Base-by-base conservation (phyloP, 2,888 invertebrate genomes). In the Sussaba pulchella region DNA sequence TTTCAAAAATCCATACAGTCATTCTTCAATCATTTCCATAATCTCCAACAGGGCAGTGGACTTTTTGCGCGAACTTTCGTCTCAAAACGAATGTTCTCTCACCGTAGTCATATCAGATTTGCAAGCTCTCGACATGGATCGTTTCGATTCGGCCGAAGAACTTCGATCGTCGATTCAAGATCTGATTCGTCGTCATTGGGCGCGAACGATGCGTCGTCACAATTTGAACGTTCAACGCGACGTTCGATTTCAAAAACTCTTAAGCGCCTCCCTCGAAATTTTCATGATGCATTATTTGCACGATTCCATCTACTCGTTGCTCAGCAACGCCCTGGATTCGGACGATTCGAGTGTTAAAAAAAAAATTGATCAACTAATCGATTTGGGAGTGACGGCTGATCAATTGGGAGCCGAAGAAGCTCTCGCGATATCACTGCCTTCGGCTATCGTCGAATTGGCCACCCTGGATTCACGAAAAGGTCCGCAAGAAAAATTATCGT, bases 391-490 rank as follows among this genome's bases (percentile, higher is more conserved):
- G 1, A 90, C 92, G 21, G 91, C 92, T 1, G 92, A 92, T 83
- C 92, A 92, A 79, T 85, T 93, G 21, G 93, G 93, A 6, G 91
- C 92, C 1, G 88, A 90, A n/a, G 89, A 90, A 74, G 89, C 92
- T 59, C 90, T 91, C 79, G 89, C 91, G 12, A 89, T 93, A 43
- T 91, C 92, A 12, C 83, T 92, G 75, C 91, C 91, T n/a, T 92
- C 92, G n/a, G 92, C 93, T 12, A 92, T 93, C n/a, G 93, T 93
- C 12, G 93, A 93, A 86, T 86, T 93, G 70, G 92, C 93, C 1
- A 91, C 92, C 67, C 81, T 93, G 52, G 93, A 93, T 76, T 87
- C 87, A 4, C 89, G 91, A 36, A 89, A 89, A 79, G 92, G 91
- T 66, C 93, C 93, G 1, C 82, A 90, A 31, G 93, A 93, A 81